Base-by-base conservation (phyloP, 2,797 vertebrate species). In the Ptychadena robeensis region DNA sequence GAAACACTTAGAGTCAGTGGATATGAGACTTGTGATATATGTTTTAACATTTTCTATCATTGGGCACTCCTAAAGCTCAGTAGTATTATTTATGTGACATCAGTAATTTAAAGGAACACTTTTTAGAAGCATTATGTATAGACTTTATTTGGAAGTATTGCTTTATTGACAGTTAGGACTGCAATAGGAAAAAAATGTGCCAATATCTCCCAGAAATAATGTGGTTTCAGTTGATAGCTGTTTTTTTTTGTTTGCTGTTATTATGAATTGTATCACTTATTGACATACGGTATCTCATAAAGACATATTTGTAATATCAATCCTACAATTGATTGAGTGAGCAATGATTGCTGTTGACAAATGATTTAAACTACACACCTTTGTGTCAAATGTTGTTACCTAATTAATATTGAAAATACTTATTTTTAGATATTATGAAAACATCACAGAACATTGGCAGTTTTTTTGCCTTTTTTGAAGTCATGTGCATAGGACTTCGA, bases 1-100 rank as follows among this genome's bases (percentile, higher is more conserved):
- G 30, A 44, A 34, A 32, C 35, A 65, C 37, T 76, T 40, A 44
- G 15, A 65, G 73, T 28, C 35, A 57, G 25, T 31, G 69, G 38
- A 73, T 57, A 73, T 57, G 48, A 73, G 30, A 59, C 48, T 73
- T 32, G 44, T 73, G 44, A 73, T 73, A 27, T 73, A 73, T 73
- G 71, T 10, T 59, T 73, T 48, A 57, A 34, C 18, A 22, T 11
- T 15, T 25, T 22, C n/a, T 30, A 5, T 59, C 59, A 31, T 31
- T 27, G 11, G 15, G 27, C 18, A 9, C 25, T 44, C 38, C 27
- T 59, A 59, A 30, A 57, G 18, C 71, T 73, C 48, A 6, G 3
- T n/a, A 28, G 31, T 59, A 57, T 73, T 57, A 57, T 59, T 34
- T 73, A 59, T 59, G 30, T 57, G 71, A 73, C 48, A 59, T 22